Evolutionary conservation across 2,888 invertebrate genomes (phyloP), one percentile per base, ranked within the genome.

Genomic region (Dryomyza anilis): DNA sequence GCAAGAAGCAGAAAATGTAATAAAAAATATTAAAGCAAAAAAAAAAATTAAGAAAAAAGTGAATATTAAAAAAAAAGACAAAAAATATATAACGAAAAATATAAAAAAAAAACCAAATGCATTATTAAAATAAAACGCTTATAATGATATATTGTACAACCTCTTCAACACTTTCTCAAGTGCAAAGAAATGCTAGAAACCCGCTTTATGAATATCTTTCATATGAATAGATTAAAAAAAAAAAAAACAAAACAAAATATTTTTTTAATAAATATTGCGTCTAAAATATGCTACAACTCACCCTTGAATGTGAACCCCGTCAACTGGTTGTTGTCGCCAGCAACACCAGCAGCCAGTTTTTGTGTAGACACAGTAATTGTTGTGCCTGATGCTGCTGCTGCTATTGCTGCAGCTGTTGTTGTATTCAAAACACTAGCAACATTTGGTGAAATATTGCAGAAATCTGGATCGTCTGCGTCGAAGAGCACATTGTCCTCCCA

Each of bases 391-490:
- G 62, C 36, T 14, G 58, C 2, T 12, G 60, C 52, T 12, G 56
- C 21, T 56, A 10, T 48, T 52, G 45, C 48, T 25, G n/a, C 50
- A 8, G 57, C 64, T 36, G 43, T 64, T 29, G 63, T 62, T 16
- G 68, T 67, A 64, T 71, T 71, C 58, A 78, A 60, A 66, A 73
- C 75, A 69, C 74, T 71, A 66, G 70, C 72, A 55, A 65, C 69
- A 67, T 69, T 73, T 25, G 74, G 68, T 29, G 75, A 70, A 21
- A 74, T 71, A 68, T 73, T 76, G 65, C 78, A 79, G 70, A 83
- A 83, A 75, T 83, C 83, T 52, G 83, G 82, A 77, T 83, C 83
- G 70, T 83, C 83, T 36, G 80, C 78, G 74, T 83, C 83, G 69
- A 83, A 83, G 45, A 81, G 74, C 60, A 71, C 63, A 67, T 78